Evolutionary conservation across 2,888 invertebrate species (phyloP), one percentile per base, ranked within the genome.

Genomic region (Phrixothrix hirtus): DNA sequence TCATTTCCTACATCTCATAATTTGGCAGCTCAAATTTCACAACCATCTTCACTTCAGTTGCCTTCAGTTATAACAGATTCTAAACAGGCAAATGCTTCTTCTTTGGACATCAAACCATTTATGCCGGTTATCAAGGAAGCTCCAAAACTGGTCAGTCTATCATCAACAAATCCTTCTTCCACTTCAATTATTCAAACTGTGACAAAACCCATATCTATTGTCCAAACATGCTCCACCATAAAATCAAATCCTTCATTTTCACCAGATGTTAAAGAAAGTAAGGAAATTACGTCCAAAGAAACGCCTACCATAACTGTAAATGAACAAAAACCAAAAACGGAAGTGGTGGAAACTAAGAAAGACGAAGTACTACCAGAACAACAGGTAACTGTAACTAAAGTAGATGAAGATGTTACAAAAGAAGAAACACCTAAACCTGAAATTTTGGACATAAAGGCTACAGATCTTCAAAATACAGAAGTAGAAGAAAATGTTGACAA

Each of bases 41-140:
- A 16, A 7, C n/a, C 15, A 7, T 12, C 30, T 30, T 14, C 15
- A 2, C n/a, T 31, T 2, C 41, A 30, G 7, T 6, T 10, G 1
- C 14, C 25, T 6, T 21, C 50, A n/a, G 42, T 50, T 11, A 50
- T 43, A 14, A 21, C 47, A 2, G 47, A 47, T 7, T 12, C 31
- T 16, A 47, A 47, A 12, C 47, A 26, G 6, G 10, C 48, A 1
- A 37, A 21, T 15, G 32, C 35, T 34, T 17, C 36, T 27, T 21
- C 17, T 36, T 25, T 52, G 30, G 15, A 14, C 15, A 34, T 9
- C 2, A 67, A 60, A 54, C 60, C 59, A 31, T 69, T 57, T 60
- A 71, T 66, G 64, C 72, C 53, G 55, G 75, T 67, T 59, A 74
- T 63, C 61, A 63, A 66, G 45, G 72, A 74, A 48, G 64, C 72